Evolutionary conservation across 2,888 invertebrate species (phyloP), one percentile per base, ranked within the genome.

Genomic region (Rosalia funebris): DNA sequence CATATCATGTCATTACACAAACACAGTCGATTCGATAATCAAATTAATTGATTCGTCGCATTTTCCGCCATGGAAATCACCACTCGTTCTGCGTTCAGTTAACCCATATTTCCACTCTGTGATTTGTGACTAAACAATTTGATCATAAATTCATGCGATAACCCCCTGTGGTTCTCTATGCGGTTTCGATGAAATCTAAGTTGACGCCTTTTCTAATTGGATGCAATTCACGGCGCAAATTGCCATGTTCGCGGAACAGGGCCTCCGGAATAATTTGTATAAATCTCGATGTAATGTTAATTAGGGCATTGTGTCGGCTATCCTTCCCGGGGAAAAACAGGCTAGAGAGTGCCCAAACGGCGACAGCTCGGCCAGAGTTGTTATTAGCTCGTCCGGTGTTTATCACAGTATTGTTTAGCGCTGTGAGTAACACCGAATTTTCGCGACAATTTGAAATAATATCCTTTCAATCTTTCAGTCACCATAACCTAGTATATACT

Each of bases 121-220:
- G 52, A 62, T 48, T 45, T 57, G 57, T 39, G 50, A 50, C 45
- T 36, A 50, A 63, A 63, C 60, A 44, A 57, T 54, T 60, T 52
- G 54, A 63, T 63, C 60, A 63, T 52, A 50, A 60, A 65, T 65
- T 62, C 65, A 59, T 47, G 42, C 57, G 47, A 57, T 45, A 44
- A 62, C 48, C 39, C 36, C 42, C 54, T 31, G 59, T 45, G 65
- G 65, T 62, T 62, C 57, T 62, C 56, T 60, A 45, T 62, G 65
- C 47, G 62, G 59, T 52, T 53, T 41, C 47, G 54, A 54, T 61
- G 61, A 55, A 62, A 65, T 60, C 54, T 62, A 59, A 65, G 65
- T 65, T 62, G 54, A 44, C 62, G 65, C 65, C 62, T 50, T 36
- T 52, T 58, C 63, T 63, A 55, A 60, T 60, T 63, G 55, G 57